phyloP scores from a whole-genome alignment of 2,888 invertebrate genomes.

The Callimorpha dominula region DNA sequence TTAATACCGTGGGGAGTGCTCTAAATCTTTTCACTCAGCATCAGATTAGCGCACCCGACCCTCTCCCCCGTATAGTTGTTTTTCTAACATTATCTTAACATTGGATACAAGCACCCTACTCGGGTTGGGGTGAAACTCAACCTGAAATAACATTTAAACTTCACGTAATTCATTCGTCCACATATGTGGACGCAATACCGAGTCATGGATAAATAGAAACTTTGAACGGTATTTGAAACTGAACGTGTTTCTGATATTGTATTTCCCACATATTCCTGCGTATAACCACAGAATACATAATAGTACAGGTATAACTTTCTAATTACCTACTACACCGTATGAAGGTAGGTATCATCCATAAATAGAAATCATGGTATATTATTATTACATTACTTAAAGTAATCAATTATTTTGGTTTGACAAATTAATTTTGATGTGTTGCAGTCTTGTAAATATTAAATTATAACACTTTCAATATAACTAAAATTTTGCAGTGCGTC shows the following conservation, averaged over 20 bases:
- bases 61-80: conserved; percentile 75
- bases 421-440: too few species aligned
- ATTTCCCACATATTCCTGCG: neutral
- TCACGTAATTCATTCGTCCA: conserved; percentile 18
- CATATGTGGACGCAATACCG: conserved; percentile 17
- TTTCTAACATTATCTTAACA: conserved; percentile 78
- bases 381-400: too few species aligned
- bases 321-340: neutral
- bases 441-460: too few species aligned
- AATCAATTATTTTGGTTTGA: too few species aligned
- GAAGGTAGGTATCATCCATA: neutral
- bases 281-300: too few species aligned
- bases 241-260: conserved; percentile 11
- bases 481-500: too few species aligned
- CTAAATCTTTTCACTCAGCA: conserved; percentile 81
- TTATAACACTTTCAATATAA: too few species aligned
- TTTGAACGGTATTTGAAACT: conserved; percentile 13
- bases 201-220: conserved; percentile 22
- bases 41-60: conserved; percentile 76
- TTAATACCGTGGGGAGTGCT: conserved; percentile 73
- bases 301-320: too few species aligned
- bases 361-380: neutral
- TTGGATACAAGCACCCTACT: conserved; percentile 66
- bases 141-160: conserved; percentile 67
- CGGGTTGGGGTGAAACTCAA: conserved; percentile 53